phyloP scores from a whole-genome alignment of 2,113 vertebrate genomes.

The Dermatemys mawii region DNA sequence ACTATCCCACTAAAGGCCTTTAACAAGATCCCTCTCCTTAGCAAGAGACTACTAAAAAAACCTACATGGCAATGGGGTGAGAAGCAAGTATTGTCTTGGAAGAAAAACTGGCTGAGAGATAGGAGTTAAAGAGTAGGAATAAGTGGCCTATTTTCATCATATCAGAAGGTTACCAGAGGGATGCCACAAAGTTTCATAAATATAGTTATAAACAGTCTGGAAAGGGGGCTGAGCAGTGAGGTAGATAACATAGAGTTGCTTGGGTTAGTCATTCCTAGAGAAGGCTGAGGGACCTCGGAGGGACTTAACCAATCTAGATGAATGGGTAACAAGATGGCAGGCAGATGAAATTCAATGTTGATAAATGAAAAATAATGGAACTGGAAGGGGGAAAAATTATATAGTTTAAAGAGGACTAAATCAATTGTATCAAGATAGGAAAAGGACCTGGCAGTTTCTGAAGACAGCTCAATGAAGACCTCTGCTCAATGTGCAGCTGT shows the following conservation, averaged over 20 bases:
- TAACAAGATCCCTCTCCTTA: background rate
- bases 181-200: background rate
- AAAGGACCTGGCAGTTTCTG: background rate
- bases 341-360: background rate
- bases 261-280: background rate
- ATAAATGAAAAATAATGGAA: background rate
- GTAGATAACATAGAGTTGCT: background rate
- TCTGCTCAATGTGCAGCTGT: background rate
- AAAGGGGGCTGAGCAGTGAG: background rate
- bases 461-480: background rate
- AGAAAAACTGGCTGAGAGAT: background rate
- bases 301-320: background rate
- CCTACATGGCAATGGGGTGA: background rate
- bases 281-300: background rate
- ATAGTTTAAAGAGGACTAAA: background rate
- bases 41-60: background rate
- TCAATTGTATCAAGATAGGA: background rate
- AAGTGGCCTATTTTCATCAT: background rate
- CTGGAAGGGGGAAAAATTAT: background rate
- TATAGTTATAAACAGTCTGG: background rate
- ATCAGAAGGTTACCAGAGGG: background rate
- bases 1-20: background rate
- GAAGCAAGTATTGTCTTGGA: background rate
- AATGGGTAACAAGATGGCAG: background rate
- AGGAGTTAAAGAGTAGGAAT: background rate